Conservation (phyloP, 2,797 vertebrate genomes). For the Salarias fasciatus region DNA sequence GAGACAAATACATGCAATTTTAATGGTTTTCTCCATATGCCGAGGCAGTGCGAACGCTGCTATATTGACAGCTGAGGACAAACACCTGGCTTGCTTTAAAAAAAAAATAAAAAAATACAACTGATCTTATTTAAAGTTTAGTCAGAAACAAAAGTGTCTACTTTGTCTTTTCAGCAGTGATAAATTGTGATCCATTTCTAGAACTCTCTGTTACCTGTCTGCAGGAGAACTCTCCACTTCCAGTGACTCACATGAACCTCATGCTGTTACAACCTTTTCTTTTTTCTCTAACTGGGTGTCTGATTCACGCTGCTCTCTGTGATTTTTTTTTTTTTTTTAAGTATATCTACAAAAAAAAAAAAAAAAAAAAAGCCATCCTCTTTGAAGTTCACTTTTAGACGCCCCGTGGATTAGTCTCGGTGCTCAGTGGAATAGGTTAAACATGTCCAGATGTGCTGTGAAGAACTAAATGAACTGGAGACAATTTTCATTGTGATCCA, state of each 20-base stretch:
- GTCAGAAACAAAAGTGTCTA: not conserved
- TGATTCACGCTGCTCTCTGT: slow-evolving; percentile 46
- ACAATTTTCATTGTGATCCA: slow-evolving; percentile 61
- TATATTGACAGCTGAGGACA: not conserved
- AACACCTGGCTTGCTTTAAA: not conserved
- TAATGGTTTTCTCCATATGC: not conserved
- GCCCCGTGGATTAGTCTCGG: slow-evolving; percentile 54
- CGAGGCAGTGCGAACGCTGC: not conserved
- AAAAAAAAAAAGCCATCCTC: slow-evolving; percentile 11
- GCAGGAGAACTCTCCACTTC: slow-evolving; percentile 28
- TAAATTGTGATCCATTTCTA: slow-evolving; percentile 24
- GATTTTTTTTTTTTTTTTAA: slow-evolving; percentile 39
- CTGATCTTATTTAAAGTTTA: not conserved
- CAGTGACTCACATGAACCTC: slow-evolving; percentile 45
- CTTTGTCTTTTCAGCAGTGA: not conserved
- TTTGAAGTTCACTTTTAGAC: slow-evolving; percentile 73
- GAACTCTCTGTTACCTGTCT: slow-evolving; percentile 25
- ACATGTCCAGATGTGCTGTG: slow-evolving; percentile 69
- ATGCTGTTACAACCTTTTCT: slow-evolving; percentile 22
- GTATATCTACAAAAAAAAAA: slow-evolving; percentile 8
- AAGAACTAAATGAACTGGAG: slow-evolving; percentile 62
- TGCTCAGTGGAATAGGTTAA: slow-evolving; percentile 69
- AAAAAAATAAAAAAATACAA: not conserved
- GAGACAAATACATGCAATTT: too few species aligned
- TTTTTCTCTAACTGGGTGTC: slow-evolving; percentile 25